Evolutionary conservation across 2,797 vertebrate species (phyloP), one percentile per base, ranked within the genome.

Genomic region (Acrocephalus scirpaceus): DNA sequence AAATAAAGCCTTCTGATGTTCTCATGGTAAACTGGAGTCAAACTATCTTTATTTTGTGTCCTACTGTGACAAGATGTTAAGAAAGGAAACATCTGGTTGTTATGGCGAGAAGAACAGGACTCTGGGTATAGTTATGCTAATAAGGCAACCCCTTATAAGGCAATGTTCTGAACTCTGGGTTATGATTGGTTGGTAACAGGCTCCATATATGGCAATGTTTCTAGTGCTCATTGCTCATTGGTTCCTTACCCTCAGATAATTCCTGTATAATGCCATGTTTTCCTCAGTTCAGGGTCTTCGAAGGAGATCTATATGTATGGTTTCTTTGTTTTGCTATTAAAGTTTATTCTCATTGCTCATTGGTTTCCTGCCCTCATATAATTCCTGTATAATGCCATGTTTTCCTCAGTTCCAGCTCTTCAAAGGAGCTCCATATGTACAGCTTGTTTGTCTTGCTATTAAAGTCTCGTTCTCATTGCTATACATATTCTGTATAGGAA

Each of bases 241-340:
- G 13, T 48, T 48, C 48, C 44, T 19, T 45, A 20, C 44, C 44
- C 17, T 45, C 44, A 45, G 44, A 42, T 42, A 42, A 42, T 42
- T 42, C 40, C 6, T 42, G 6, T 42, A 16, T 42, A 42, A 16
- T 42, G 22, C 34, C 22, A 34, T 16, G n/a, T 25, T 57, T 16
- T 25, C 22, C 56, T 25, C 21, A 16, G n/a, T 25, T 25, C 15
- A 2, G 1, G 20, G 12, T n/a, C 32, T 34, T 23, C 1, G 3
- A 25, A 57, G 56, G 56, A 57, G 22, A 9, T 34, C 9, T 36
- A 36, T 36, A 36, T 36, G 36, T 36, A 36, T 36, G 36, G 36
- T 38, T 38, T 38, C 38, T 38, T 38, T 38, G 38, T 12, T 38
- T 38, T 38, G 38, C 38, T 38, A 38, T 38, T 38, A 38, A 38